Conservation (phyloP, 2,888 invertebrate genomes). For the Scaptomyza flava region DNA sequence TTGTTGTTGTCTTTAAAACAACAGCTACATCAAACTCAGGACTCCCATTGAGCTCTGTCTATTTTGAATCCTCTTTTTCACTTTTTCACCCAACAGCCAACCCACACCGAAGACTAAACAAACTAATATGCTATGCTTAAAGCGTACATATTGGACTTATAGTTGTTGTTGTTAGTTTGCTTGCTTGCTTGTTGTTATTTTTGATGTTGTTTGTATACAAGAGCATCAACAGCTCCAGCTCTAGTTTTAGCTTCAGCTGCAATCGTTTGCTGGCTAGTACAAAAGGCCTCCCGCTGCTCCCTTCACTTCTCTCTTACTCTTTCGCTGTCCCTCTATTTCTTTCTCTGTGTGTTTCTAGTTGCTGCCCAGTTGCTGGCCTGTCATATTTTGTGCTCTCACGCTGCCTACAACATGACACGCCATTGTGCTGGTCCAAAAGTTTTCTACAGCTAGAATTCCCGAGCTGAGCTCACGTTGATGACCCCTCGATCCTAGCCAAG, state of each 20-base stretch:
- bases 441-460: slow-evolving; percentile 33
- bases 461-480: slow-evolving; percentile 48
- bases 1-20: slow-evolving; percentile 68
- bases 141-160: slow-evolving; percentile 80
- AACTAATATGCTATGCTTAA: slow-evolving; percentile 81
- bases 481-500: neutral
- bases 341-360: neutral
- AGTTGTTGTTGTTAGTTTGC: slow-evolving; percentile 66
- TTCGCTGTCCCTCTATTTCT: no score
- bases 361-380: slow-evolving; percentile 48
- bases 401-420: slow-evolving; percentile 63
- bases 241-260: slow-evolving; percentile 13
- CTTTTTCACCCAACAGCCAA: slow-evolving; percentile 35
- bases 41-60: slow-evolving; percentile 66
- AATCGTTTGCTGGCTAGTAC: slow-evolving; percentile 39
- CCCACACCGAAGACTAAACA: slow-evolving; percentile 57
- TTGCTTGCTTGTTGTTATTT: slow-evolving; percentile 53
- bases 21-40: slow-evolving; percentile 68
- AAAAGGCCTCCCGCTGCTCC: slow-evolving; percentile 71
- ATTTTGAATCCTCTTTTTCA: slow-evolving; percentile 77
- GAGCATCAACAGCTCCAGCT: slow-evolving; percentile 10
- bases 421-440: slow-evolving; percentile 56
- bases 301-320: slow-evolving; percentile 50
- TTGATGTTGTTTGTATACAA: slow-evolving; percentile 62
- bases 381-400: slow-evolving; percentile 74